Base-by-base conservation (phyloP, 1,140 invertebrate species). In the Lasioglossum albipes region DNA sequence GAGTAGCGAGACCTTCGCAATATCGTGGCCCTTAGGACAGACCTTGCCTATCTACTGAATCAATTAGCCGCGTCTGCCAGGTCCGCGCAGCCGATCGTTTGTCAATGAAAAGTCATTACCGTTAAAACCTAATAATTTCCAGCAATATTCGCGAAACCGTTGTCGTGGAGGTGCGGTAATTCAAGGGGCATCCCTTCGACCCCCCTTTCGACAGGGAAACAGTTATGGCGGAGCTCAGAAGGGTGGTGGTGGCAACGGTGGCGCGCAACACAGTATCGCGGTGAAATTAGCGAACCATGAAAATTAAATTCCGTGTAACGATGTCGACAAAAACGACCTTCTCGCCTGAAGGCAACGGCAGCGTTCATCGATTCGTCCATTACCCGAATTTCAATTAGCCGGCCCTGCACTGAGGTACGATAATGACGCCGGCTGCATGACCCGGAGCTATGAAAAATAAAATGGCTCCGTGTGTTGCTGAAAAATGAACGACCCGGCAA, bases 311-410 rank as follows among this genome's bases (percentile, higher is more conserved):
- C 61, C 78, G 70, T 64, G 72, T 41, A 67, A 49, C 61, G 27
- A 70, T 62, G n/a, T 49, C 76, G 73, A 65, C 74, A 78, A 81
- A 79, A 86, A 86, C 71, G 66, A 20, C 22, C 42, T 74, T 78
- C 75, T 68, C 71, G 73, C 70, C 57, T 49, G 65, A 49, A 64
- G 52, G 81, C 84, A 66, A 86, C 45, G 45, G 62, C 18, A 41
- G 31, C 71, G 74, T 65, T 83, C 79, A 86, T 87, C 74, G 84
- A 71, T 75, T 86, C 59, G 74, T 66, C 74, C 84, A 86, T 87
- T 87, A 86, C 86, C 71, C 75, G 75, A 86, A 86, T 84, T 86
- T 86, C 84, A 87, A 87, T 87, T 87, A 86, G 62, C 67, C 67
- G 13, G 7, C n/a, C 54, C 16, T 20, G 41, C 59, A 45, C 45